These are phyloP conservation scores for Phaethon lepturus DNA, from an alignment of 2,113 vertebrate species.

Conservation along the genomic window DNA sequence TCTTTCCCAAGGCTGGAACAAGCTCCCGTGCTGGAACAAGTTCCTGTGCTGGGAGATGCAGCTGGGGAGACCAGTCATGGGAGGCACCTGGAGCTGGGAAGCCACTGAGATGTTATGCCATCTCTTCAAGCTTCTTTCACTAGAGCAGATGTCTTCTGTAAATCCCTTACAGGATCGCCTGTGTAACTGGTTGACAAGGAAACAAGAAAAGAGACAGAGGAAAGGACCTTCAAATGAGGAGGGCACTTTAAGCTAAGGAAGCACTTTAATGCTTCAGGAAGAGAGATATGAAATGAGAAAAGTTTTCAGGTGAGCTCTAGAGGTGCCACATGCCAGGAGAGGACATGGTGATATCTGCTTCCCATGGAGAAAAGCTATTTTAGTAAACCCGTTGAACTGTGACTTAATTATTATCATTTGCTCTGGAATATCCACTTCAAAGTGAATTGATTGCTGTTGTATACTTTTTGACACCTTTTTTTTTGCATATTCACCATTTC, in stretches of 20 bases:
- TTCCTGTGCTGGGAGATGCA: not conserved
- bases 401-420: not conserved
- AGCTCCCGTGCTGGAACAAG: not conserved
- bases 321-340: not conserved
- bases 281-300: not conserved
- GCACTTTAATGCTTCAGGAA: not conserved
- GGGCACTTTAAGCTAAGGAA: not conserved
- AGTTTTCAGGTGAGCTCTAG: not conserved
- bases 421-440: not conserved
- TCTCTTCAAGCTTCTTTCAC: not conserved
- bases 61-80: not conserved
- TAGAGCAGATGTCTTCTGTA: not conserved
- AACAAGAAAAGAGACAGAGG: not conserved
- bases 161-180: not conserved
- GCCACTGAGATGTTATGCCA: not conserved
- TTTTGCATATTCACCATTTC: not conserved
- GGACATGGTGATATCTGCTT: not conserved
- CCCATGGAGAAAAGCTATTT: not conserved
- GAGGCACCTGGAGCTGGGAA: not conserved
- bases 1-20: not conserved
- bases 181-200: not conserved
- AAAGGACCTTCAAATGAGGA: not conserved
- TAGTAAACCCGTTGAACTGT: not conserved
- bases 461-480: not conserved
- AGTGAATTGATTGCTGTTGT: not conserved